phyloP scores from a whole-genome alignment of 2,888 invertebrate genomes.

The Deilephila porcellus region DNA sequence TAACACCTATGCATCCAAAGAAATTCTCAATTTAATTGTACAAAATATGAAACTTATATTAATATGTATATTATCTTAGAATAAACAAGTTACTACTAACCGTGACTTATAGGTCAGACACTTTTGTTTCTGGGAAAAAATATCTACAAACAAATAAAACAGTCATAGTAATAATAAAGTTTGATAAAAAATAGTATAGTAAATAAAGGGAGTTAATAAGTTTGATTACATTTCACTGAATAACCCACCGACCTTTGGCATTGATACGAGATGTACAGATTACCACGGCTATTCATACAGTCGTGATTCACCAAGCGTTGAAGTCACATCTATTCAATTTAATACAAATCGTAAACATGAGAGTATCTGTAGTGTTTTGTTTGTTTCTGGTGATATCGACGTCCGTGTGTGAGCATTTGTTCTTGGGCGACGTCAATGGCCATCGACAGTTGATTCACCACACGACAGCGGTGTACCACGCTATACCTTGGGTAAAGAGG shows the following conservation, averaged over 20 bases:
- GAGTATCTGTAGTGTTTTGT: conserved; percentile 42
- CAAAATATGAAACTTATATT: no score
- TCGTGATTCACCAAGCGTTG: conserved; percentile 24
- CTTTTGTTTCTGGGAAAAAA: background rate
- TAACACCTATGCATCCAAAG: no score
- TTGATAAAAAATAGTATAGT: no score
- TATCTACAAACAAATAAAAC: background rate
- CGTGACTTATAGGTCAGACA: no score
- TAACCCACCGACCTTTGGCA: conserved; percentile 9
- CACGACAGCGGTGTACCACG: conserved; percentile 46
- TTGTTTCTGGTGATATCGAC: conserved; percentile 40
- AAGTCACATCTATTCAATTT: background rate
- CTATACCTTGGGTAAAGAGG: conserved; percentile 56
- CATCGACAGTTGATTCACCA: conserved; percentile 53
- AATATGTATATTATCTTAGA: no score
- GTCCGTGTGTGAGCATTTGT: conserved; percentile 52
- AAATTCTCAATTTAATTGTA: no score
- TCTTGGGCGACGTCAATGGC: conserved; percentile 51
- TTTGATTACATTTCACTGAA: background rate
- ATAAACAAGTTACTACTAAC: no score
- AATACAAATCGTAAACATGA: conserved; percentile 40
- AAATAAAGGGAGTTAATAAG: no score
- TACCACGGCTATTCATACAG: conserved; percentile 5
- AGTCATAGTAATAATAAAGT: background rate
- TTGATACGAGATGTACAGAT: conserved; percentile 17